Evolutionary conservation across 2,888 invertebrate genomes (phyloP), one percentile per base, ranked within the genome.

Genomic region (Stictocephala bisonia): DNA sequence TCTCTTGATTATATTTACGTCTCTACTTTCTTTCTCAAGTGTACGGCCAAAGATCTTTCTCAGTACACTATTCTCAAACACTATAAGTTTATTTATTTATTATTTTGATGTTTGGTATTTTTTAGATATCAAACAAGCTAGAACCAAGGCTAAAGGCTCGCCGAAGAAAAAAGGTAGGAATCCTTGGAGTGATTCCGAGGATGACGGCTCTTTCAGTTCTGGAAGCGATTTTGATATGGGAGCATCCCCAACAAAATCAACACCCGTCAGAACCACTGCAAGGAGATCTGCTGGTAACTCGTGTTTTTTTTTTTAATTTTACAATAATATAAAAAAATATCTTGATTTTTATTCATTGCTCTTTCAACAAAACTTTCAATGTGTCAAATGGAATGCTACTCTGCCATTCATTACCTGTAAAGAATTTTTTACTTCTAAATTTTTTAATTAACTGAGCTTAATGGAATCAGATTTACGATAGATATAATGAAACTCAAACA

Each of bases 41-140:
- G n/a, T n/a, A n/a, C n/a, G n/a, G n/a, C n/a, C n/a, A n/a, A n/a
- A n/a, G n/a, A n/a, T n/a, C n/a, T n/a, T n/a, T n/a, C n/a, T n/a
- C n/a, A n/a, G n/a, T n/a, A n/a, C n/a, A n/a, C n/a, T n/a, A n/a
- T n/a, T n/a, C n/a, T n/a, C n/a, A n/a, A n/a, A n/a, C n/a, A n/a
- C n/a, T n/a, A n/a, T n/a, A n/a, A n/a, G n/a, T n/a, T n/a, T n/a
- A n/a, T n/a, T n/a, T n/a, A n/a, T n/a, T n/a, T n/a, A n/a, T n/a
- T n/a, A n/a, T n/a, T n/a, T n/a, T n/a, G n/a, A n/a, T n/a, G n/a
- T n/a, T n/a, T n/a, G n/a, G n/a, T n/a, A 68, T 73, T 64, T 53
- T 80, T 90, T 48, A 50, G 72, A 89, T 0, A 79, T 92, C 75
- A 94, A 93, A 81, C 94, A 94, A 84, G 44, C 15, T 13, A 56